Percentiles rank a stretch among this genome's conserved stretches.
Evolutionary conservation across 2,888 invertebrate species (phyloP).

Genomic region (Stenotaenia linearis): DNA sequence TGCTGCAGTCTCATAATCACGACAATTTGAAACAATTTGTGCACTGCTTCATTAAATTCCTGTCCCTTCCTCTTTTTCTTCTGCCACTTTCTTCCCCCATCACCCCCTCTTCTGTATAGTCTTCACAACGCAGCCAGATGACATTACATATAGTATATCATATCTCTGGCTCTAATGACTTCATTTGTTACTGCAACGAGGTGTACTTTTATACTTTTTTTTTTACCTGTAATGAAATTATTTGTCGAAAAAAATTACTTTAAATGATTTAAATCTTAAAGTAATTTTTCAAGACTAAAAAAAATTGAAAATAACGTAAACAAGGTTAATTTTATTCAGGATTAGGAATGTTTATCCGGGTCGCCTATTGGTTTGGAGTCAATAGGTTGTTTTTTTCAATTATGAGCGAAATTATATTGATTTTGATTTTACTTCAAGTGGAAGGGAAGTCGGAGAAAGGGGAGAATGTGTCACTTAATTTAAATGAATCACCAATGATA

Average conservation of each 20-base stretch:
- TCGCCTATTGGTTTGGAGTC: too few relatives aligned
- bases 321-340: too few relatives aligned
- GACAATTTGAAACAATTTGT: constrained; percentile 26
- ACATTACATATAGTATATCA: constrained; percentile 9
- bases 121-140: not conserved
- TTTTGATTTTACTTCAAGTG: not conserved
- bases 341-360: too few relatives aligned
- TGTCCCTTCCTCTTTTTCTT: constrained; percentile 17
- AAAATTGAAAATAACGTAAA: too few relatives aligned
- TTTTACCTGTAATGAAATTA: not conserved
- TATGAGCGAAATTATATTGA: not conserved
- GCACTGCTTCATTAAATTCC: constrained; percentile 26
- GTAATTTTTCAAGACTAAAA: too few relatives aligned
- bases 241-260: not conserved
- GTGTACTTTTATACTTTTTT: not conserved
- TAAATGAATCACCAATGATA: constrained; percentile 17
- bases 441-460: not conserved
- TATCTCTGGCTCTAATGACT: not conserved
- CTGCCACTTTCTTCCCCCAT: not conserved
- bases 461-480: not conserved
- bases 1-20: constrained; percentile 26
- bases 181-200: not conserved
- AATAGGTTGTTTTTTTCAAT: not conserved
- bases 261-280: not conserved
- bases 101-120: not conserved